These are phyloP conservation scores for Pseudoips prasinana DNA, from an alignment of 2,888 invertebrate genomes.

Conservation along the genomic window DNA sequence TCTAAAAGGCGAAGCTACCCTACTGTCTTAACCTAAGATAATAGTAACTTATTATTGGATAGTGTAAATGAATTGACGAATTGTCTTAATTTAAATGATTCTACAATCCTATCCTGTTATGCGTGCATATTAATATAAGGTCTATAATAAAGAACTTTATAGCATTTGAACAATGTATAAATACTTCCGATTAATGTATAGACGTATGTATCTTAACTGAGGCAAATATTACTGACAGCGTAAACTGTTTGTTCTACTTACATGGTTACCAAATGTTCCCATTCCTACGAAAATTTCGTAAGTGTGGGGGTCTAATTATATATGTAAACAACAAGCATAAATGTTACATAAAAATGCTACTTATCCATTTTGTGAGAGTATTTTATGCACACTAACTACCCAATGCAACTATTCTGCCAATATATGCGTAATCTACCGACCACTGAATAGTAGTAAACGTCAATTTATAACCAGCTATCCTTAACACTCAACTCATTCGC, in stretches of 20 bases:
- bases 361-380: not conserved
- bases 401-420: too few species aligned
- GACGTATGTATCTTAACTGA: not conserved
- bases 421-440: too few species aligned
- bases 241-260: not conserved
- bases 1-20: not conserved
- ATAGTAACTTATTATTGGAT: not conserved
- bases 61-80: not conserved
- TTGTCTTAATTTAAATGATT: not conserved
- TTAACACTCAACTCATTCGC: too few species aligned
- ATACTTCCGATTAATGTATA: too few species aligned
- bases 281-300: too few species aligned
- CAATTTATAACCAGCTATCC: not conserved
- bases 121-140: not conserved
- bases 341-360: not conserved
- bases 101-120: not conserved
- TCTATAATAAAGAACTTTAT: not conserved
- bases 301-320: too few species aligned
- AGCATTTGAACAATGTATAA: not conserved
- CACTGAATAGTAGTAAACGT: too few species aligned
- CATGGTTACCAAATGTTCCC: too few species aligned
- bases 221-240: slow-evolving; percentile 1
- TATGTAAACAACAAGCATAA: too few species aligned
- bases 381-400: not conserved
- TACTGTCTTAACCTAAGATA: not conserved